phyloP scores from a whole-genome alignment of 2,888 invertebrate species.

The Ornithoptera alexandrae region DNA sequence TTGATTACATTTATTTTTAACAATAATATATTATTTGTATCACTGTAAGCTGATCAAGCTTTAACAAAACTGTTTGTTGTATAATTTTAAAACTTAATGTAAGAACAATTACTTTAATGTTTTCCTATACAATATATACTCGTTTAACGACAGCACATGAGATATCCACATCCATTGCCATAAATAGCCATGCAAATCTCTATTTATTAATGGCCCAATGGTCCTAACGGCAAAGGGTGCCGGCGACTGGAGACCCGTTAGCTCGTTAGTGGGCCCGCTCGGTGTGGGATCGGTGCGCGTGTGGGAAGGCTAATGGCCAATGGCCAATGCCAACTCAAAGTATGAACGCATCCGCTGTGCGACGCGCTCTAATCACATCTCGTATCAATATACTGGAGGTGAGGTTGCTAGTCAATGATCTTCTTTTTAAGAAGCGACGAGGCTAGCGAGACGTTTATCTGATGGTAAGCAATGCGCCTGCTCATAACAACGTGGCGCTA shows the following conservation, averaged over 20 bases:
- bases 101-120: too few species aligned
- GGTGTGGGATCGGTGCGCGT: slow-evolving; percentile 23
- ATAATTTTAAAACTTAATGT: too few species aligned
- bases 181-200: slow-evolving; percentile 21
- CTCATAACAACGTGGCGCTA: too few species aligned
- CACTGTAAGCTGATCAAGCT: too few species aligned
- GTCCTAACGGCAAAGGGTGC: slow-evolving; percentile 15
- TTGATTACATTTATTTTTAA: too few species aligned
- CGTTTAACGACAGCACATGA: neutral
- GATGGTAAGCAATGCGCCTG: too few species aligned
- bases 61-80: too few species aligned
- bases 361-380: slow-evolving; percentile 23
- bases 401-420: neutral
- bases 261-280: slow-evolving; percentile 10
- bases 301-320: slow-evolving; percentile 1
- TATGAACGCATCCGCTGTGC: slow-evolving; percentile 26
- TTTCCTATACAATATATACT: too few species aligned
- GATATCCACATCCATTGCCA: neutral
- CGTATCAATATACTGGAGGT: slow-evolving; percentile 30
- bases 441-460: too few species aligned
- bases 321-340: slow-evolving; percentile 30
- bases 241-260: slow-evolving; percentile 16
- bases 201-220: slow-evolving; percentile 21
- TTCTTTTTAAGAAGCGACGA: too few species aligned
- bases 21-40: too few species aligned